Percentiles rank a stretch among this genome's conserved stretches.
Conservation (phyloP, 2,888 invertebrate genomes). For the Lithosia quadra region DNA sequence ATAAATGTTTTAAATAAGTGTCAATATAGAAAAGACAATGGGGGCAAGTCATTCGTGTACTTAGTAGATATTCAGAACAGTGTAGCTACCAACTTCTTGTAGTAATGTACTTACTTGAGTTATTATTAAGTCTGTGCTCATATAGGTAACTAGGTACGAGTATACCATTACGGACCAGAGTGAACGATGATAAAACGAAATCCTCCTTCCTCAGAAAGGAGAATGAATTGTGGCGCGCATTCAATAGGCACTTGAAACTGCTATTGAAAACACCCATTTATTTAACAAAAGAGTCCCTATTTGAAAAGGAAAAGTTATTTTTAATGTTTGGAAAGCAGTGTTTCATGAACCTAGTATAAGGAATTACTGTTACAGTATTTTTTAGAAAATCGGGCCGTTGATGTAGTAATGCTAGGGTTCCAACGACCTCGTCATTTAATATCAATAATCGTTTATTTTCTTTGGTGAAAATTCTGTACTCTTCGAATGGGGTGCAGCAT, state of each 20-base stretch:
- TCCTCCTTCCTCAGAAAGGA: conserved; percentile 27
- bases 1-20: not conserved
- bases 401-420: not conserved
- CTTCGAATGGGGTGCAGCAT: not conserved
- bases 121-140: not conserved
- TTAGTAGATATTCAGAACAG: not conserved
- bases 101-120: not conserved
- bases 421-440: not conserved
- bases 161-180: not conserved
- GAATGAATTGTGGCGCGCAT: conserved; percentile 30
- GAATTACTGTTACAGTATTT: not conserved
- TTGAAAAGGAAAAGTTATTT: conserved; percentile 54
- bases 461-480: not conserved
- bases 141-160: not conserved
- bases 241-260: conserved; percentile 38
- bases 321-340: conserved; percentile 41
- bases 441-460: not conserved
- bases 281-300: conserved; percentile 50
- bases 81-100: not conserved
- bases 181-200: conserved; percentile 32
- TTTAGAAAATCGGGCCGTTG: not conserved
- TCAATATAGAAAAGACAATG: not conserved
- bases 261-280: conserved; percentile 43
- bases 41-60: not conserved
- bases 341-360: conserved; percentile 12